A percentile compares a stretch with the other conserved stretches of the same genome.
Conservation (phyloP, 2,113 vertebrate genomes). For the Scytalopus superciliaris region DNA sequence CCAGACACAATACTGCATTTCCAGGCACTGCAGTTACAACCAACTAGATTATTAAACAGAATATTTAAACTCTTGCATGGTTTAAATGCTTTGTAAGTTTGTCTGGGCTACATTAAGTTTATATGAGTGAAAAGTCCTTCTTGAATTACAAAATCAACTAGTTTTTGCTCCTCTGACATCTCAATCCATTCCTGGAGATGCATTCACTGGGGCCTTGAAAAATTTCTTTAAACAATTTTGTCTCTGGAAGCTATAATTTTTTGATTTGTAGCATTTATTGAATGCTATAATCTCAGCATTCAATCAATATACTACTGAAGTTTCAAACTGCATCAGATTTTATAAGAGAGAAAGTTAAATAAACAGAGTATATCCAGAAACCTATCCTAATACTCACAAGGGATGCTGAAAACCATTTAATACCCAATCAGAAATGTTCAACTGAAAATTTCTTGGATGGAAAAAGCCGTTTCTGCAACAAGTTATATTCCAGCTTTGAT, state of each 20-base stretch:
- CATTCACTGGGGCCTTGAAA: background rate
- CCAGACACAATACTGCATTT: background rate
- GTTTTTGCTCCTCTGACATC: background rate
- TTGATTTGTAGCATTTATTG: background rate
- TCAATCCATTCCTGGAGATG: background rate
- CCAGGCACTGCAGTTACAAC: background rate
- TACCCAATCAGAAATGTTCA: background rate
- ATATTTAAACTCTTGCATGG: background rate
- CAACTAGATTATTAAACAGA: background rate
- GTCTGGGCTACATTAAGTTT: background rate
- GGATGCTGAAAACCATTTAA: background rate
- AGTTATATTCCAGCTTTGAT: background rate
- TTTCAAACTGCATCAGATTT: background rate
- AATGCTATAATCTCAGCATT: background rate
- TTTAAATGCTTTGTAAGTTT: background rate
- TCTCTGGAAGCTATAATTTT: background rate
- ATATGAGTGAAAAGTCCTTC: background rate
- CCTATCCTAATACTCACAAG: background rate
- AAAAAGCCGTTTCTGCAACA: background rate
- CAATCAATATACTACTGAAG: background rate
- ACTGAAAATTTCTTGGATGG: background rate
- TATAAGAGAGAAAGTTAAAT: background rate
- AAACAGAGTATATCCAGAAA: background rate
- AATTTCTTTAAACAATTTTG: background rate
- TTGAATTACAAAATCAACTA: background rate